Base-by-base conservation (phyloP, 2,797 vertebrate genomes). In the Anableps anableps region DNA sequence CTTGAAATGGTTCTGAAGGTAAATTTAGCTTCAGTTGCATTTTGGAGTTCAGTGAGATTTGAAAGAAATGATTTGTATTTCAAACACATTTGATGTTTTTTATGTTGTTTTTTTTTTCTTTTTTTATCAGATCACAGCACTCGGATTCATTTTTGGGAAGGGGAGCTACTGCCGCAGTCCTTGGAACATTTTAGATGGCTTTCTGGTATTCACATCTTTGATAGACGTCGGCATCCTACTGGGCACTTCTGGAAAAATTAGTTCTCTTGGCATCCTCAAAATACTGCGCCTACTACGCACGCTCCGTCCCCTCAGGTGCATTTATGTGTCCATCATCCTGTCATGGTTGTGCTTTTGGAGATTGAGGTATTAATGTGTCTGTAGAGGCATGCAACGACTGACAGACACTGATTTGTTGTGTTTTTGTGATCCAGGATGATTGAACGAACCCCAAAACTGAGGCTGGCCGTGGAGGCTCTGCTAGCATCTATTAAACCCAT, bases 1-100 rank as follows among this genome's bases (percentile, higher is more conserved):
- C 89, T 91, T 5, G 97, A 99, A 94, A 98, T 98, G 97, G 92
- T 96, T 88, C 94, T 97, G 76, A 99, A 98, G 97, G 97, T 98
- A 96, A 92, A 48, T 16, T 36, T 31, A 11, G 5, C 23, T 51
- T 26, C n/a, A n/a, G n/a, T n/a, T n/a, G n/a, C n/a, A n/a, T 23
- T 17, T 3, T 14, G n/a, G 2, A 23, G n/a, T 43, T 0, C 21
- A 36, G n/a, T 70, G 43, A 21, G 17, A 43, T 45, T 70, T 43
- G 10, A 16, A n/a, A 11, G 23, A 26, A 36, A 68, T 21, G 21
- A 11, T 11, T 43, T 76, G 26, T 31, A 26, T n/a, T 41, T 41
- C 13, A 55, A n/a, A n/a, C 38, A 43, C 16, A n/a, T 8, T 34
- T 2, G 29, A 62, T 62, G 14, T 17, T 62, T 64, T 21, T 23